Evolutionary conservation across 1,140 invertebrate genomes (phyloP), one percentile per base, ranked within the genome.

Genomic region (Anagrus nilaparvatae): DNA sequence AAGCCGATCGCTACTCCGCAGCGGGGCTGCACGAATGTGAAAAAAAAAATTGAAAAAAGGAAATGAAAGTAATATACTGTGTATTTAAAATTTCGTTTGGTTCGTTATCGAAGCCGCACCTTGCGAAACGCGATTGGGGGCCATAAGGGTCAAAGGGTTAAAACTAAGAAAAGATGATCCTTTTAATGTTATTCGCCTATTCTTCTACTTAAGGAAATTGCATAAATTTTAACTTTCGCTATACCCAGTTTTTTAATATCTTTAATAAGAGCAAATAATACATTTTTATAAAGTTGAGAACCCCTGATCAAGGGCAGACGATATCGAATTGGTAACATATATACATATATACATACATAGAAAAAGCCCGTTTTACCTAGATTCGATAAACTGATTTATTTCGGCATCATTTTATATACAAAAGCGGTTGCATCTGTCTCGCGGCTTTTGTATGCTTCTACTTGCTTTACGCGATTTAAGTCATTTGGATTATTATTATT

Each of bases 361-460:
- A n/a, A n/a, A n/a, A 50, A 49, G 56, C 49, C 53, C 54, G 40
- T 49, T 40, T 50, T 62, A 60, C 59, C 60, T 62, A 58, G 55
- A 3, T 52, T 56, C 58, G 58, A 63, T 65, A 61, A 65, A 65
- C 57, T 65, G 61, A 67, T 65, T 67, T 65, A 67, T 67, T 65
- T 63, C 55, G 52, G 53, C 56, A 56, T 62, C 53, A 63, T 61
- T 58, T 53, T 56, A 47, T 51, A n/a, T n/a, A 39, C 37, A 40
- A 40, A 44, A 42, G 46, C 29, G 48, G 53, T 48, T 51, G 60
- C 64, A 65, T 65, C 63, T 65, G 64, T 59, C 56, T 54, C n/a
- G n/a, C 25, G 35, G 25, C 32, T 44, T 46, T 38, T 40, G n/a
- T 23, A 14, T 34, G n/a, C 19, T 14, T 39, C 44, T 41, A 42